Percentiles rank a stretch among this genome's conserved stretches.
Evolutionary conservation across 2,113 vertebrate species (phyloP).

Genomic region (Pedetes capensis): DNA sequence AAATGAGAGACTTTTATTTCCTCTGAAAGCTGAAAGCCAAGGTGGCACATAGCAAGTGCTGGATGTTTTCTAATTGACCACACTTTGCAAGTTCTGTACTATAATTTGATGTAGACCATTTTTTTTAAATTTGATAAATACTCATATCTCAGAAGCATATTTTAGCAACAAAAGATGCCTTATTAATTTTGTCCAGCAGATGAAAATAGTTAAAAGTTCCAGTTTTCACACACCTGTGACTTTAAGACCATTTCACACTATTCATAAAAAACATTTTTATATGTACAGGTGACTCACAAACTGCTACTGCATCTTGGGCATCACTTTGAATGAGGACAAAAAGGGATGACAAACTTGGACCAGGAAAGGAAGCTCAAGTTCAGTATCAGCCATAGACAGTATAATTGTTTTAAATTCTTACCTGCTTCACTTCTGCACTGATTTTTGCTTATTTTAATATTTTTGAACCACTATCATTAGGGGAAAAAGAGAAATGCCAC

Average conservation of each 20-base stretch:
- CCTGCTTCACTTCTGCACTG: neutral
- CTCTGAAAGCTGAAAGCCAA: neutral
- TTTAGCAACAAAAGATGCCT: neutral
- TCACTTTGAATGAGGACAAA: neutral
- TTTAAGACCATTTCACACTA: neutral
- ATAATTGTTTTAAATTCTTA: neutral
- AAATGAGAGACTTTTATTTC: neutral
- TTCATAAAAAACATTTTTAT: neutral
- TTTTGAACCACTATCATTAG: neutral
- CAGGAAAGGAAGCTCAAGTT: neutral
- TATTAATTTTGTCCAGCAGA: neutral
- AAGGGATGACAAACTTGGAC: neutral
- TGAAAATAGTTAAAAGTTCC: neutral
- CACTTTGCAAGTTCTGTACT: neutral
- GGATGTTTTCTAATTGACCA: neutral
- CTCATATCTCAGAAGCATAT: neutral
- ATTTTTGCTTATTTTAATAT: neutral
- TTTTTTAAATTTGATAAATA: conserved; percentile 16
- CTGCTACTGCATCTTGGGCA: rapidly evolving
- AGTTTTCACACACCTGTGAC: neutral
- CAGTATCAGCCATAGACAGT: neutral
- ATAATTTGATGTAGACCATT: neutral
- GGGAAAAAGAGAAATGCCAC: neutral
- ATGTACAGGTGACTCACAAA: neutral
- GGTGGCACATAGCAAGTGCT: neutral